Evolutionary conservation across 2,113 vertebrate genomes (phyloP), one percentile per base, ranked within the genome.

Genomic region (Toxostoma redivivum): DNA sequence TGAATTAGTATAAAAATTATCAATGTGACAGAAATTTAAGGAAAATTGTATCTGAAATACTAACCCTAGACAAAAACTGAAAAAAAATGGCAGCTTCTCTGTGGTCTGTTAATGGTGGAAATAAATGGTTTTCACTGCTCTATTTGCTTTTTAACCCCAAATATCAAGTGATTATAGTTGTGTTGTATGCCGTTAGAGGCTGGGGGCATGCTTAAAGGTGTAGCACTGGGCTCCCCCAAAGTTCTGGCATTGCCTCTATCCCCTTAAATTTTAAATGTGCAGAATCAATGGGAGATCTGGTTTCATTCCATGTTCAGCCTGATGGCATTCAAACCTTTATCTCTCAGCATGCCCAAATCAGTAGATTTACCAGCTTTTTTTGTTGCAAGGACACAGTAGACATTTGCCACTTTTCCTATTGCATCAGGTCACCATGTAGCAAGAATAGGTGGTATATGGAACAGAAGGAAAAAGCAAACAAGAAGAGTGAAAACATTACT

Each of bases 401-500:
- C 21, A 31, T 53, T 80, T 88, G 5, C n/a, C 28, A 9, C 20
- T 87, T 72, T 38, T 82, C 21, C 53, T 44, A 5, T n/a, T 48
- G 19, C 13, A 28, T 16, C 7, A 2, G 11, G 6, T 77, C 15
- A 15, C 17, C 62, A 6, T 21, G 25, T 50, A 53, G 37, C 35
- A 66, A 71, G 54, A 73, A 54, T 33, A 86, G 17, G 23, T 81
- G 60, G n/a, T 74, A 66, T 25, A 66, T n/a, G 21, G 28, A 86
- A 86, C 30, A 84, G 86, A 86, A 83, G 42, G 51, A 57, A 69
- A 86, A 88, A 62, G 12, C 20, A 88, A 85, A 87, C 35, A 84
- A 45, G 81, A 57, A 38, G 12, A 58, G 15, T 70, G 33, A 88
- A 66, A 96, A 74, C 40, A 58, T 73, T 71, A 60, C 25, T 69